Conservation (phyloP, 2,113 vertebrate genomes). For the Ahaetulla prasina region DNA sequence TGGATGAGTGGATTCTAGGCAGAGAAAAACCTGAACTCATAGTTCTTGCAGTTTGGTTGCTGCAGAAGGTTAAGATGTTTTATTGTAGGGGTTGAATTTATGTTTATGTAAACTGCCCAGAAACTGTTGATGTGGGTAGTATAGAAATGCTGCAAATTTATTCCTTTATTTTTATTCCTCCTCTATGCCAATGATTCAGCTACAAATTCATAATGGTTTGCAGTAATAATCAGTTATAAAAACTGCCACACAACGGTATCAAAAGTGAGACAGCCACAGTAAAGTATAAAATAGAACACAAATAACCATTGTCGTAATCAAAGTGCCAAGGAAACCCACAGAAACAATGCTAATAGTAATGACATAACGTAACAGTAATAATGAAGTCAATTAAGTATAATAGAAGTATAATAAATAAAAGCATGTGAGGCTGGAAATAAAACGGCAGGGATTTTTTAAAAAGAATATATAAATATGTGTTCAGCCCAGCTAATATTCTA, state of each 20-base stretch:
- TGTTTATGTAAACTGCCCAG: neutral
- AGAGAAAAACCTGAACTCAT: neutral
- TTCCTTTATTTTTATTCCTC: neutral
- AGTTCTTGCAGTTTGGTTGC: neutral
- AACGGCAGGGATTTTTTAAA: neutral
- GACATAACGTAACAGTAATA: neutral
- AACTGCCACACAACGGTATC: neutral
- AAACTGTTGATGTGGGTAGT: neutral
- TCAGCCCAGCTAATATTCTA: neutral
- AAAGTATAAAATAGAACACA: neutral
- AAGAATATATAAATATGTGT: neutral
- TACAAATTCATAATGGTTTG: neutral
- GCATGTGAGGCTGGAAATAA: neutral
- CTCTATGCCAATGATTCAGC: neutral
- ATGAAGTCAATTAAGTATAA: neutral
- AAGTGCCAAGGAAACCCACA: neutral
- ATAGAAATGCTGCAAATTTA: neutral
- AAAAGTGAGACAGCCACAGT: neutral
- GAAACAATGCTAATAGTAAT: neutral
- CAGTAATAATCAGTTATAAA: neutral
- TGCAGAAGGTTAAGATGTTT: neutral
- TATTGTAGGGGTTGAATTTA: neutral
- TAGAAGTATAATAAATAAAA: neutral
- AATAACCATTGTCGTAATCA: neutral
- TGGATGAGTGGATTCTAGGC: neutral